Evolutionary conservation across 2,797 vertebrate genomes (phyloP).

Genomic region (Gallinago solitaria): DNA sequence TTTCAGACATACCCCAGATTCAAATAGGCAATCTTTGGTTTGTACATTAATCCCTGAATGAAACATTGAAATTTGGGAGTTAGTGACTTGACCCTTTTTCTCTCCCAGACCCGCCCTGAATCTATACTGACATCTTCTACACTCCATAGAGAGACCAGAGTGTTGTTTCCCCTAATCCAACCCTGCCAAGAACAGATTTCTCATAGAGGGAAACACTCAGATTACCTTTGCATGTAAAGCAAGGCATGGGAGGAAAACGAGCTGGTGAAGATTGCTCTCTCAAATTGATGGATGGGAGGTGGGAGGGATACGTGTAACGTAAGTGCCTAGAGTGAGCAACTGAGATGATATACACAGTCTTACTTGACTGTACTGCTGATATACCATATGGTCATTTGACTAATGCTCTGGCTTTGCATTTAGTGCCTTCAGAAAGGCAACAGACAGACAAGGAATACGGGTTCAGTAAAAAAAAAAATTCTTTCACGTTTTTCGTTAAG

Average conservation of each 20-base stretch:
- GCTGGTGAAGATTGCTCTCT: not conserved
- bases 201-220: not conserved
- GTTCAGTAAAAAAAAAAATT: not conserved
- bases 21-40: not conserved
- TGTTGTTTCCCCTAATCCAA: not conserved
- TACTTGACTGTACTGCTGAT: not conserved
- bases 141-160: not conserved
- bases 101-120: not conserved
- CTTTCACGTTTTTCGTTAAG: not conserved
- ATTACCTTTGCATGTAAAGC: not conserved
- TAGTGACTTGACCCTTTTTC: not conserved
- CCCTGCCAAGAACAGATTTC: not conserved
- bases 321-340: not conserved
- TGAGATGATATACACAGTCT: not conserved
- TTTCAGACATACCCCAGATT: not conserved
- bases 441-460: not conserved
- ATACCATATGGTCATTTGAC: not conserved
- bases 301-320: not conserved
- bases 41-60: not conserved
- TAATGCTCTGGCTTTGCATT: not conserved
- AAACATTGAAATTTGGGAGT: not conserved
- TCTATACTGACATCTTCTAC: not conserved
- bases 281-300: accelerated
- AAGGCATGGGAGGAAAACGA: not conserved
- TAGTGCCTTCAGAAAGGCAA: not conserved